Conservation (phyloP, 2,888 invertebrate genomes). For the Imbricaverruca yamaguchii region DNA sequence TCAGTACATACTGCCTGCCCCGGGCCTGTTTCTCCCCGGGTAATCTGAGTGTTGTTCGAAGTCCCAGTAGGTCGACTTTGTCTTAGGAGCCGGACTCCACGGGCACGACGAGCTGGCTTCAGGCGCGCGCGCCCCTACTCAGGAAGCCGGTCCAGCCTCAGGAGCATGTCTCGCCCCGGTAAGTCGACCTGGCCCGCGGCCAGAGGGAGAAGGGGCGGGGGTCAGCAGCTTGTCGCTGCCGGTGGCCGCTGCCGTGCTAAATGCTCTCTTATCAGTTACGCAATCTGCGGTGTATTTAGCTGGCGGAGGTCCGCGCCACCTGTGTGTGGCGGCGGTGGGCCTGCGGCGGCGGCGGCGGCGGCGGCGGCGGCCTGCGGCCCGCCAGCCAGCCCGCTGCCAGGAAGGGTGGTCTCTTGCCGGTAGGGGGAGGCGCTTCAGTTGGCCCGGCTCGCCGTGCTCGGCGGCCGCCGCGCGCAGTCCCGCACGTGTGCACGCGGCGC, state of each 20-base stretch:
- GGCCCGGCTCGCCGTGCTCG: not conserved
- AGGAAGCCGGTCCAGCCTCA: too few relatives aligned
- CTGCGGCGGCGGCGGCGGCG: not conserved
- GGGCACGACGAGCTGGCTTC: too few relatives aligned
- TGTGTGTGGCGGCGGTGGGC: not conserved
- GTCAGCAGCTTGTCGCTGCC: too few relatives aligned
- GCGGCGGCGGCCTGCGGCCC: not conserved
- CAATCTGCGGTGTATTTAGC: slow-evolving; percentile 11
- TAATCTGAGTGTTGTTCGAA: too few relatives aligned
- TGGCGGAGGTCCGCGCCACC: not conserved
- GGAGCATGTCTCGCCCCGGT: too few relatives aligned
- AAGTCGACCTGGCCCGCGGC: too few relatives aligned
- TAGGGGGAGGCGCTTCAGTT: slow-evolving; percentile 1
- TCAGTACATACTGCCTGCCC: too few relatives aligned
- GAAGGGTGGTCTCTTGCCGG: slow-evolving; percentile 4
- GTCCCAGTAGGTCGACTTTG: too few relatives aligned
- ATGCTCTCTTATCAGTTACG: slow-evolving; percentile 18
- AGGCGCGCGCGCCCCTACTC: too few relatives aligned
- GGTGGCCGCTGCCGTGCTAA: not conserved
- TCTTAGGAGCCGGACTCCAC: too few relatives aligned
- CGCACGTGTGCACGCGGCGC: slow-evolving; percentile 8
- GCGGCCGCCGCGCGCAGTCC: not conserved
- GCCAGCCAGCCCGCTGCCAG: not conserved
- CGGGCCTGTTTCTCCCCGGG: too few relatives aligned
- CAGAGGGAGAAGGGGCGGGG: too few relatives aligned